A percentile compares a stretch with the other conserved stretches of the same genome.
Evolutionary conservation across 2,797 vertebrate genomes (phyloP).

Genomic region (Taenioides sp.): DNA sequence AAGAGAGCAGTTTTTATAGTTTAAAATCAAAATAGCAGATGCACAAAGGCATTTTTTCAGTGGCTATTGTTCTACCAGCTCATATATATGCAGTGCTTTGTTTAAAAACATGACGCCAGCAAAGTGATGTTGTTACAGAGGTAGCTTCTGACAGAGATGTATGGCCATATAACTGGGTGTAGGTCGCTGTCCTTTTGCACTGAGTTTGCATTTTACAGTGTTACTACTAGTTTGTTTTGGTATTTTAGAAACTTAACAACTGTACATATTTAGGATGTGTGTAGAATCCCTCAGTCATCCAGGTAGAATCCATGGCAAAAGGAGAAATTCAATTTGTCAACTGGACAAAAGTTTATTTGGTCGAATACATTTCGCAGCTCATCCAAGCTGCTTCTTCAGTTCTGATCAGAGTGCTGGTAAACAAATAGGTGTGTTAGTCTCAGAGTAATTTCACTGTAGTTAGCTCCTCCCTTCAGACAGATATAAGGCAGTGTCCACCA

Average conservation of each 20-base stretch:
- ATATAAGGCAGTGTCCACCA: too few relatives aligned
- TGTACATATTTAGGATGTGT: too few relatives aligned
- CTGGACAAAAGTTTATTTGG: too few relatives aligned
- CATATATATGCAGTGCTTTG: background rate
- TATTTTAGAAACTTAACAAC: background rate
- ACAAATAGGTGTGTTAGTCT: too few relatives aligned
- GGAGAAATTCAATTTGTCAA: too few relatives aligned
- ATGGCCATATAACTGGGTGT: background rate
- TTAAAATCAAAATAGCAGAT: background rate
- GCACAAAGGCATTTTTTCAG: background rate
- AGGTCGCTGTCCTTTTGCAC: background rate
- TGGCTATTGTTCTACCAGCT: background rate
- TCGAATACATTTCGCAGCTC: too few relatives aligned
- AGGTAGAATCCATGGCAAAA: too few relatives aligned
- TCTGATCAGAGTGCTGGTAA: too few relatives aligned
- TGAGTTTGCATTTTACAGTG: slow-evolving; percentile 9
- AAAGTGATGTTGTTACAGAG: background rate
- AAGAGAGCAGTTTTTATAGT: background rate
- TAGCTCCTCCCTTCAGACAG: too few relatives aligned
- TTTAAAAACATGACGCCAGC: slow-evolving; percentile 1
- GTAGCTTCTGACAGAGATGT: background rate
- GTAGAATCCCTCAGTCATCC: too few relatives aligned
- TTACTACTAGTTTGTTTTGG: background rate
- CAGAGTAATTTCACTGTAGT: too few relatives aligned
- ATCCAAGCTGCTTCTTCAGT: too few relatives aligned